phyloP scores from a whole-genome alignment of 2,113 vertebrate genomes.

The Campylomormyrus tamandua region DNA sequence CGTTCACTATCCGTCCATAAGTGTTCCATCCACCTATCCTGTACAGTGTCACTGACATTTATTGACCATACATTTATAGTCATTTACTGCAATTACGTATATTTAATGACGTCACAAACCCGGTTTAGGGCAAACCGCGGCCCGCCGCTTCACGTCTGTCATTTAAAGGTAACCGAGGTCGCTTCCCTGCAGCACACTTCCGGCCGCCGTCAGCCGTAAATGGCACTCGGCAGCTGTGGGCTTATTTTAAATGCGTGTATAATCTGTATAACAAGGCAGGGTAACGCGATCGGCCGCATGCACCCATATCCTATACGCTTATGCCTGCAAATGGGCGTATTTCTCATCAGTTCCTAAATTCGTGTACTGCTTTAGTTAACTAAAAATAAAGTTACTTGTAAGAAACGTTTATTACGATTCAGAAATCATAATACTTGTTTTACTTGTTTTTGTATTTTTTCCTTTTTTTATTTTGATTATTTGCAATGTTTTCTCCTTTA shows the following conservation, averaged over 20 bases:
- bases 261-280: slow-evolving; percentile 34
- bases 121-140: not conserved
- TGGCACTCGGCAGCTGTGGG: slow-evolving; percentile 41
- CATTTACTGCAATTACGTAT: not conserved
- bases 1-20: not conserved
- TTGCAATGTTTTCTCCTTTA: not conserved
- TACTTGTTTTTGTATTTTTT: not conserved
- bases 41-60: not conserved
- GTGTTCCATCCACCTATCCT: not conserved
- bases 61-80: not conserved
- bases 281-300: slow-evolving; percentile 40
- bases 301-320: slow-evolving; percentile 29
- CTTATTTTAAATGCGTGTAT: slow-evolving; percentile 39
- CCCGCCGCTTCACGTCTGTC: not conserved
- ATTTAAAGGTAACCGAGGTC: not conserved
- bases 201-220: slow-evolving; percentile 26
- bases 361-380: not conserved
- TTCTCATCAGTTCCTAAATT: slow-evolving; percentile 25
- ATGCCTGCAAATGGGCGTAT: slow-evolving; percentile 38
- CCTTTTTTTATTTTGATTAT: not conserved
- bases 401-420: not conserved
- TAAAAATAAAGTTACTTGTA: not conserved
- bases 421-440: not conserved
- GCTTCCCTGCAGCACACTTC: slow-evolving; percentile 34
- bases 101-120: not conserved